Evolutionary conservation across 2,113 vertebrate species (phyloP), one percentile per base, ranked within the genome.

Genomic region (Plecturocebus donacophilus): DNA sequence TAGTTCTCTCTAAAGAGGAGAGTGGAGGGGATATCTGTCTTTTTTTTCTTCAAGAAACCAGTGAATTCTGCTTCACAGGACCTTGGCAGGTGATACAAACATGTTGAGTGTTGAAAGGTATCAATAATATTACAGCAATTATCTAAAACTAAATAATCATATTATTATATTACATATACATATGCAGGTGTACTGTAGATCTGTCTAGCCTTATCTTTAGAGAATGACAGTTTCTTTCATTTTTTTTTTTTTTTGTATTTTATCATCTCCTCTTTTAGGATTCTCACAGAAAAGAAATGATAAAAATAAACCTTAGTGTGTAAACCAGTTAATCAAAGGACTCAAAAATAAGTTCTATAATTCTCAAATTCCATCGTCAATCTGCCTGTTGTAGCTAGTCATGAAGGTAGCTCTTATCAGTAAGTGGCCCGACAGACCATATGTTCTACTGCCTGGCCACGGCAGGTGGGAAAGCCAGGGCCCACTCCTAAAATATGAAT

Each of bases 1-100:
- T 47, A 83, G 32, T 76, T 97, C 27, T 95, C 84, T 96, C 80
- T 76, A 47, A 96, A 95, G 83, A 91, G 30, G 49, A 91, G 8
- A 77, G 4, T 73, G 38, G 66, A 77, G 75, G 77, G 64, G 23
- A 71, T 88, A 85, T 94, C 32, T 80, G 83, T 91, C 38, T 64
- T 45, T 40, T n/a, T 54, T 21, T 3, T n/a, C 58, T 83, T 85
- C 47, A 80, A 52, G n/a, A 86, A 49, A 87, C 52, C 56, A 84
- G 61, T 83, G 21, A 92, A 80, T 87, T 88, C 20, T 94, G 56
- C 66, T 80, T 87, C 30, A 49, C 17, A 92, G 42, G 9, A 97
- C 76, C 12, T 91, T 87, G 4, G 68, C 40, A 92, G 66, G 45
- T 75, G n/a, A 84, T 85, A 61, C 64, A 42, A 85, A 68, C 19